These are phyloP conservation scores for Octodon degus DNA, from an alignment of 2,113 vertebrate genomes.

Conservation along the genomic window DNA sequence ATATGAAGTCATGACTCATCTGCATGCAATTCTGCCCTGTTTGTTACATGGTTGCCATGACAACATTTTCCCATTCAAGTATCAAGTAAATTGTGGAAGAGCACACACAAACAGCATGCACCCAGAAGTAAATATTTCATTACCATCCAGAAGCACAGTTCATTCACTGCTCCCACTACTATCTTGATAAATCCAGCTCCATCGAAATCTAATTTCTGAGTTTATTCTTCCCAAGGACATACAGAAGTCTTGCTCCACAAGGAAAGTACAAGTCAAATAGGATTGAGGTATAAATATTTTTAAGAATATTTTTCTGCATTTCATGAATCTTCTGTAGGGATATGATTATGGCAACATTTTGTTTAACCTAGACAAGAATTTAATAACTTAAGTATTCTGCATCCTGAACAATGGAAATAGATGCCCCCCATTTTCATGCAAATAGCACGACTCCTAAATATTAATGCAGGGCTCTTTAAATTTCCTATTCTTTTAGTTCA, in stretches of 20 bases:
- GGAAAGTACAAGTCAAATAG: slow-evolving; percentile 56
- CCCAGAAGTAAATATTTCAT: slow-evolving; percentile 75
- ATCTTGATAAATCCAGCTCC: slow-evolving; percentile 63
- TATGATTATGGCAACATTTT: background rate
- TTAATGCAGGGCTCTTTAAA: background rate
- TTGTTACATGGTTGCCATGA: slow-evolving; percentile 83
- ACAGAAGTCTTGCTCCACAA: slow-evolving; percentile 47
- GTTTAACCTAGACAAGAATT: slow-evolving; percentile 34
- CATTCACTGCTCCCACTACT: slow-evolving; percentile 43
- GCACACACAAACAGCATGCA: slow-evolving; percentile 76
- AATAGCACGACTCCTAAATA: slow-evolving; percentile 32
- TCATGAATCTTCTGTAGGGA: slow-evolving; percentile 5
- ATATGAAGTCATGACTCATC: slow-evolving; percentile 79
- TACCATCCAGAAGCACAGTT: slow-evolving; percentile 66
- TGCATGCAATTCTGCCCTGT: slow-evolving; percentile 77
- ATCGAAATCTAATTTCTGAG: slow-evolving; percentile 75
- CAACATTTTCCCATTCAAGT: slow-evolving; percentile 83
- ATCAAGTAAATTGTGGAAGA: slow-evolving; percentile 80
- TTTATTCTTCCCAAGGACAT: slow-evolving; percentile 67
- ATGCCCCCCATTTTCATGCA: background rate
- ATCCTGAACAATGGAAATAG: slow-evolving; percentile 23
- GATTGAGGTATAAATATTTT: slow-evolving; percentile 42
- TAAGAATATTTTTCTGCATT: slow-evolving; percentile 58
- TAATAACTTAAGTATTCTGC: slow-evolving; percentile 33
- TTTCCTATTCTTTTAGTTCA: background rate